Evolutionary conservation across 2,888 invertebrate genomes (phyloP).

Genomic region (Apoda limacodes): DNA sequence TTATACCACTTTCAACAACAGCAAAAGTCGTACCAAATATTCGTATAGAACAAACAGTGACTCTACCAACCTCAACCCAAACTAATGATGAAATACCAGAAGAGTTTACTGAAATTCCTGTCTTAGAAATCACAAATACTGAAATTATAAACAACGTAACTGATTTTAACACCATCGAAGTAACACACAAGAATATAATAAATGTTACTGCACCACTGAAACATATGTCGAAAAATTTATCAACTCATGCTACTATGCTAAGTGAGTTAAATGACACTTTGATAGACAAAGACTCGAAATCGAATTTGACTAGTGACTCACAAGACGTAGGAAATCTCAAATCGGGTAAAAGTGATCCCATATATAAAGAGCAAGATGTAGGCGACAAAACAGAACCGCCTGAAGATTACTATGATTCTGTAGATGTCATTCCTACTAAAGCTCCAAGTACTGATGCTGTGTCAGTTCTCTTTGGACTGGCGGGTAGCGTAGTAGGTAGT

Average conservation of each 20-base stretch:
- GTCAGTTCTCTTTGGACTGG: conserved; percentile 55
- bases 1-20: conserved; percentile 48
- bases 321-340: conserved; percentile 6
- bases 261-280: conserved; percentile 1
- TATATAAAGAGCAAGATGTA: conserved; percentile 48
- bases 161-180: conserved; percentile 9
- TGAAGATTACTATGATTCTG: conserved; percentile 58
- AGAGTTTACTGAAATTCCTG: conserved; percentile 24
- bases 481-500: conserved; percentile 58
- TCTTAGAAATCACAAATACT: conserved; percentile 23
- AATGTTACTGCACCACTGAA: conserved; percentile 8
- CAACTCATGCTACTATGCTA: neutral
- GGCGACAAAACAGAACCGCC: conserved; percentile 42
- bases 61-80: conserved; percentile 36
- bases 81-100: no score
- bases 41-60: conserved; percentile 38
- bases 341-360: conserved; percentile 22
- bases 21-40: conserved; percentile 28
- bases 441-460: conserved; percentile 53
- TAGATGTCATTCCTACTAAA: conserved; percentile 51
- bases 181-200: conserved; percentile 1
- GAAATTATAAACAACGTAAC: conserved; percentile 16
- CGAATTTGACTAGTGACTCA: conserved; percentile 2
- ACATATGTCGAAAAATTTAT: no score
- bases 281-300: conserved; percentile 4